Conservation (phyloP, 2,888 invertebrate genomes). For the Lampropteryx suffumata region DNA sequence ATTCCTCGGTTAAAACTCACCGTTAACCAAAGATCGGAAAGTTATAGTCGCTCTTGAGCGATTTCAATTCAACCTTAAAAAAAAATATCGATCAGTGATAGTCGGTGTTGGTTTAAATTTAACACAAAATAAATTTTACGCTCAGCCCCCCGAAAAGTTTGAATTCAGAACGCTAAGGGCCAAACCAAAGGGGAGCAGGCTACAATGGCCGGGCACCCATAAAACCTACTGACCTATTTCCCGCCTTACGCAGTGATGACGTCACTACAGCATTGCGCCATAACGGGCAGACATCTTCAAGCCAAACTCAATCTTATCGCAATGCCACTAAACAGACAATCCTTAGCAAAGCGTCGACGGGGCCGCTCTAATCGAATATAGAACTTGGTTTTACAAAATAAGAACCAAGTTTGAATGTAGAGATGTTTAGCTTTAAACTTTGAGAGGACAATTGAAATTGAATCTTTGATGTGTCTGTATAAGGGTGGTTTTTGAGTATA, state of each 20-base stretch:
- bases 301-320: slow-evolving; percentile 42
- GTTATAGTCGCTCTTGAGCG: no score
- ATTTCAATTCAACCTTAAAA: no score
- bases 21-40: no score
- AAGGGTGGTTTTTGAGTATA: background rate
- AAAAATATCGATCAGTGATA: no score
- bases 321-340: slow-evolving; percentile 24
- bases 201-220: slow-evolving; percentile 40
- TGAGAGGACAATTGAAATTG: background rate
- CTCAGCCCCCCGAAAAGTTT: no score
- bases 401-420: background rate
- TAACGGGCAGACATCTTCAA: slow-evolving; percentile 39
- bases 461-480: background rate
- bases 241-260: slow-evolving; percentile 64
- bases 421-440: background rate
- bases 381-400: background rate
- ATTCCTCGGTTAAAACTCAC: no score
- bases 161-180: no score
- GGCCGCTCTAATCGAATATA: slow-evolving; percentile 5
- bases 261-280: slow-evolving; percentile 68
- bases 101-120: no score
- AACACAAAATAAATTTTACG: no score
- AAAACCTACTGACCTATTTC: slow-evolving; percentile 63
- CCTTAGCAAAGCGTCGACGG: background rate
- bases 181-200: background rate